These are phyloP conservation scores for Antennarius striatus DNA, from an alignment of 2,113 vertebrate species.

Conservation along the genomic window DNA sequence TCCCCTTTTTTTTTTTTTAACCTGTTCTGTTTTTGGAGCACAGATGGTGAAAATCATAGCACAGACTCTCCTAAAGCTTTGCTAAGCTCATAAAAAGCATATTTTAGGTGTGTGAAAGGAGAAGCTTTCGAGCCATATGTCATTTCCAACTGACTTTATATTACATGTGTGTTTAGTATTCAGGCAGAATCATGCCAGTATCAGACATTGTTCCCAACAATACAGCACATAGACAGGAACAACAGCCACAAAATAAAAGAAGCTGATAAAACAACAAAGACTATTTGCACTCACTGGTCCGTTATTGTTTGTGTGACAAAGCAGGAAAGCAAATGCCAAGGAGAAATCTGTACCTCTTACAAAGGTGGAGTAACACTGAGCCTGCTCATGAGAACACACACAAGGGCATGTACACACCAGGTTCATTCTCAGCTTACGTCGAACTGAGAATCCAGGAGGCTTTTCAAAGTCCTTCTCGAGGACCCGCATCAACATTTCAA, in stretches of 20 bases:
- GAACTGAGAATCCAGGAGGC: slow-evolving; percentile 36
- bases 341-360: slow-evolving; percentile 48
- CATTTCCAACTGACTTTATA: slow-evolving; percentile 21
- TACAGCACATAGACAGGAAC: slow-evolving; percentile 4
- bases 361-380: slow-evolving; percentile 48
- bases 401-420: slow-evolving; percentile 3
- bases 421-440: slow-evolving; percentile 4
- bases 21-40: slow-evolving; percentile 17
- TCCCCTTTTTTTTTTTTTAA: slow-evolving; percentile 29
- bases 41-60: slow-evolving; percentile 31
- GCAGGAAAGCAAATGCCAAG: slow-evolving; percentile 36
- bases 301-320: slow-evolving; percentile 55
- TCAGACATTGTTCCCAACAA: slow-evolving; percentile 25
- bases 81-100: slow-evolving; percentile 2
- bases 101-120: background rate
- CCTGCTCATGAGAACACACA: slow-evolving; percentile 49
- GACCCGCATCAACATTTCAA: slow-evolving; percentile 59
- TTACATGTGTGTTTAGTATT: slow-evolving; percentile 27
- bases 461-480: slow-evolving; percentile 43
- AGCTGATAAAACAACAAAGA: slow-evolving; percentile 39
- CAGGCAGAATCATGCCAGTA: slow-evolving; percentile 13
- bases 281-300: slow-evolving; percentile 31
- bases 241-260: slow-evolving; percentile 31
- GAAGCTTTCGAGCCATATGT: background rate
- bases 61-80: slow-evolving; percentile 9